Base-by-base conservation (phyloP, 92 coral and sea anemone species). In the Nematostella vectensis region DNA sequence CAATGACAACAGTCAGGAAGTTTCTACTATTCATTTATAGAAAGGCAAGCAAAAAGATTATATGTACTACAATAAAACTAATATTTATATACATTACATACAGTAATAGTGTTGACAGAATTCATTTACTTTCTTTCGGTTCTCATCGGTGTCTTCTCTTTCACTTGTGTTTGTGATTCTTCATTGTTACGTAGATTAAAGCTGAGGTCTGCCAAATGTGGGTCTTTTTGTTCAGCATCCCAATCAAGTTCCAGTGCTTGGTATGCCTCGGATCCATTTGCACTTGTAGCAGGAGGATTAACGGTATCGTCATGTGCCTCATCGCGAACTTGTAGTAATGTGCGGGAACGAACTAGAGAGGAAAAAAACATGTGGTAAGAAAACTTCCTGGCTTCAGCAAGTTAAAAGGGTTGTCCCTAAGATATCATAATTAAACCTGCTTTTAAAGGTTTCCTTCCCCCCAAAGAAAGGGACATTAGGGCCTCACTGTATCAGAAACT, bases 301-400 rank as follows among this genome's bases (percentile, higher is more conserved):
- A 55, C 43, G 13, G 16, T 19, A 22, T 66, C 72, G 11, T 76
- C 82, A 17, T 63, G 51, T 0, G 36, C 26, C 21, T 80, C 95
- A 30, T 85, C 95, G 11, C 65, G 47, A 37, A 75, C 79, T 50
- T 85, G 81, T 11, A 85, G 88, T 21, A 85, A 77, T 1, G 95
- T 85, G 30, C 95, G 82, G 12, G 95, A 85, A 25, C 88, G 83
- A 54, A 85, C 95, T 85, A 65, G 37, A 75, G 60, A 24, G 51
- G 6, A 18, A 16, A 29, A 61, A 16, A n/a, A n/a, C n/a, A n/a
- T n/a, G n/a, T n/a, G n/a, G n/a, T n/a, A n/a, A n/a, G n/a, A n/a
- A n/a, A n/a, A n/a, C n/a, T n/a, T n/a, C n/a, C n/a, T n/a, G n/a
- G n/a, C n/a, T n/a, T n/a, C n/a, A n/a, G n/a, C n/a, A n/a, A n/a